These are phyloP conservation scores for Falco naumanni DNA, from an alignment of 2,797 vertebrate genomes.

Conservation along the genomic window DNA sequence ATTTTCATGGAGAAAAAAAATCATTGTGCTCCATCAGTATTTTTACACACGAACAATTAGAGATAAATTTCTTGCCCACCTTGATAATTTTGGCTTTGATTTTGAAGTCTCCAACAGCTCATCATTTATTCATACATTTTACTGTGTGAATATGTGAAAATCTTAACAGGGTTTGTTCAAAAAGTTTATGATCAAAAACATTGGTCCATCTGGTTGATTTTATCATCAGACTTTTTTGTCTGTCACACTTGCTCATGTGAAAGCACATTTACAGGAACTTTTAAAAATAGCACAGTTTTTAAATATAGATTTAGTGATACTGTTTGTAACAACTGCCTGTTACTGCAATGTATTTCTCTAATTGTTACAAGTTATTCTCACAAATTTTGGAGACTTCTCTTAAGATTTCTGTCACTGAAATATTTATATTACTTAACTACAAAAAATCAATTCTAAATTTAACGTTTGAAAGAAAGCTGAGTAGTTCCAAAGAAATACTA, in stretches of 20 bases:
- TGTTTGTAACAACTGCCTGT: background rate
- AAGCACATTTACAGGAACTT: background rate
- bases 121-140: background rate
- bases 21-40: background rate
- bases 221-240: background rate
- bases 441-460: background rate
- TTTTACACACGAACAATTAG: background rate
- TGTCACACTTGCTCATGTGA: background rate
- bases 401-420: background rate
- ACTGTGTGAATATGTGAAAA: background rate
- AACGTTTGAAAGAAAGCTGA: background rate
- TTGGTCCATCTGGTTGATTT: background rate
- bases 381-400: background rate
- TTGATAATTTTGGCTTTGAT: background rate
- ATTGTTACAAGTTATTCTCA: background rate
- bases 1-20: background rate
- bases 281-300: background rate
- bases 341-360: background rate
- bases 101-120: background rate
- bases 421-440: background rate
- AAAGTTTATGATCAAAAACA: background rate
- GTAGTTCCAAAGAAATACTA: background rate
- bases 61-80: background rate
- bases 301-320: background rate
- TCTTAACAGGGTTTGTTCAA: background rate